A percentile compares a stretch with the other conserved stretches of the same genome.
phyloP scores from a whole-genome alignment of 2,113 vertebrate genomes.

The Leptobrachium ailaonicum region DNA sequence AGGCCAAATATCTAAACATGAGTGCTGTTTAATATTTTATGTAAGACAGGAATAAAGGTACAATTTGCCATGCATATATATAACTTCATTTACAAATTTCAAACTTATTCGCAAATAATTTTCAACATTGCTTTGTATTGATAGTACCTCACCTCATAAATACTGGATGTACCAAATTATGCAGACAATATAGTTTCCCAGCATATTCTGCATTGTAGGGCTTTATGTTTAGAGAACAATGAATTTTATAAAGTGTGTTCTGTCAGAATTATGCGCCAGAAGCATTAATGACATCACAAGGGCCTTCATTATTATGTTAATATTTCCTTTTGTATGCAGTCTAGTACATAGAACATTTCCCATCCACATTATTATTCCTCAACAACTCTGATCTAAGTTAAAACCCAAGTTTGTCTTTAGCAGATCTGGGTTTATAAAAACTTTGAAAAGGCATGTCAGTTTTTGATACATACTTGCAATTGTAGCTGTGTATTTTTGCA shows the following conservation, averaged over 20 bases:
- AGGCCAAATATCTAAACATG: neutral
- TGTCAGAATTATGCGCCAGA: neutral
- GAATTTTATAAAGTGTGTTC: neutral
- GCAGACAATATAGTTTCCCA: neutral
- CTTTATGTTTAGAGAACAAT: slow-evolving; percentile 4
- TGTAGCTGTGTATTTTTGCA: too few relatives aligned
- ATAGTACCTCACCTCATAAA: neutral
- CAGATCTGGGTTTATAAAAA: too few relatives aligned
- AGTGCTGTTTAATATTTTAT: slow-evolving; percentile 16
- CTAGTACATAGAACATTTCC: neutral
- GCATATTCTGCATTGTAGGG: neutral
- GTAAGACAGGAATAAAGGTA: neutral
- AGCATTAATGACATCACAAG: slow-evolving; percentile 2
- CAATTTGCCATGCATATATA: neutral
- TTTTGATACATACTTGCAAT: too few relatives aligned
- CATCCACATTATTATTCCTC: too few relatives aligned
- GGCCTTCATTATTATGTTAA: neutral
- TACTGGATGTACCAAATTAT: neutral
- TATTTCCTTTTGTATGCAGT: neutral
- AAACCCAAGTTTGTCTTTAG: too few relatives aligned
- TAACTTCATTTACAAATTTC: neutral
- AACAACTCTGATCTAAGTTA: too few relatives aligned
- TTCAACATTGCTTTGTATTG: neutral
- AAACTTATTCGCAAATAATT: neutral
- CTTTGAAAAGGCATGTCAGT: too few relatives aligned